Conservation (phyloP, 1,140 invertebrate genomes). For the Geopemphigus sp. region DNA sequence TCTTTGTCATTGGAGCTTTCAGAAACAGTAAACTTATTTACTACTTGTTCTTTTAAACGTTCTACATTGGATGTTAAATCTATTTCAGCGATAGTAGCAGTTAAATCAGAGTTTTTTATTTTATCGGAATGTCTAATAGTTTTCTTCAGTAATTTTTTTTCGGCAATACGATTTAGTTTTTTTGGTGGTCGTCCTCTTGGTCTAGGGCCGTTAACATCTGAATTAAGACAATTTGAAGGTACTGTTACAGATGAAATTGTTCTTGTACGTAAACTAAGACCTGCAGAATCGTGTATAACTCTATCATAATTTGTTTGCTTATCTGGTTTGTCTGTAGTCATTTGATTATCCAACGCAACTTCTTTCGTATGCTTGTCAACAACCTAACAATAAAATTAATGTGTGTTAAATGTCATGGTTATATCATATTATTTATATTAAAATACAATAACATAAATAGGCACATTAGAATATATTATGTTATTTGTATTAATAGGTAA, state of each 20-base stretch:
- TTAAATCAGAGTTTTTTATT: neutral
- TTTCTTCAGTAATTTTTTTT: neutral
- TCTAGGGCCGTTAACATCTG: neutral
- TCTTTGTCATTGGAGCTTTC: neutral
- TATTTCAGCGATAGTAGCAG: neutral
- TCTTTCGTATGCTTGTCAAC: conserved; percentile 2
- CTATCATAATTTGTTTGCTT: neutral
- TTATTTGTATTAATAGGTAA: too few species aligned
- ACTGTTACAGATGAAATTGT: neutral
- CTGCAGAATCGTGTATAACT: neutral
- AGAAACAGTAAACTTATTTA: neutral
- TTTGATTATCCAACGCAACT: neutral
- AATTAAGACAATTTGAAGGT: neutral
- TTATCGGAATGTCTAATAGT: neutral
- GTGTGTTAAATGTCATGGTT: too few species aligned
- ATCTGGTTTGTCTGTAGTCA: neutral
- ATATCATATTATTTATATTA: too few species aligned
- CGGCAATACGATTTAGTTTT: neutral
- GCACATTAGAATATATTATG: too few species aligned
- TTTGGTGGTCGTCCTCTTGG: neutral
- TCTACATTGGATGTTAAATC: neutral
- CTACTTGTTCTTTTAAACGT: neutral
- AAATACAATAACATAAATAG: too few species aligned
- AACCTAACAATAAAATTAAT: neutral
- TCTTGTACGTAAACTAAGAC: conserved; percentile 19